These are phyloP conservation scores for Thripadectes ignobilis DNA, from an alignment of 2,797 vertebrate genomes.

Conservation along the genomic window DNA sequence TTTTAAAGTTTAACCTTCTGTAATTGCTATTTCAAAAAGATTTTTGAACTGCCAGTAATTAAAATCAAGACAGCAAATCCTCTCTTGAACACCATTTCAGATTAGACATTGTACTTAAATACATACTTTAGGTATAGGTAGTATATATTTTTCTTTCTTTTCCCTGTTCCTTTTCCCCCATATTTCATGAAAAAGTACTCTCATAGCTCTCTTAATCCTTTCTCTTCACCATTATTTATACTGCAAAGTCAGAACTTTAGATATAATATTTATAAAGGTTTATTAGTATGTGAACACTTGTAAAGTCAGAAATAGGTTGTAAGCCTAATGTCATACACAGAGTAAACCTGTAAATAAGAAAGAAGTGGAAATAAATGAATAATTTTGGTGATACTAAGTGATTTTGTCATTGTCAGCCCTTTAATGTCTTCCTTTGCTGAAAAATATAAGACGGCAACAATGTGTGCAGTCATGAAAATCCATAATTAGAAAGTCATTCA, in stretches of 20 bases:
- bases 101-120: background rate
- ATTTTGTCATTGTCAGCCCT: background rate
- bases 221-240: background rate
- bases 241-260: background rate
- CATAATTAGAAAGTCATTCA: background rate
- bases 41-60: background rate
- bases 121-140: background rate
- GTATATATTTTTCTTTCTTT: background rate
- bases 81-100: background rate
- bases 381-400: background rate
- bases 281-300: background rate
- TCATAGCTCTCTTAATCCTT: background rate
- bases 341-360: background rate
- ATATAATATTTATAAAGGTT: background rate
- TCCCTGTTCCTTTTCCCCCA: rapidly evolving
- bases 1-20: background rate
- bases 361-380: background rate
- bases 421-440: background rate
- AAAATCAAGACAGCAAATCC: background rate
- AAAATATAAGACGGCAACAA: background rate
- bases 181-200: background rate
- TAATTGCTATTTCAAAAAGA: background rate
- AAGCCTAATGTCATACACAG: background rate
- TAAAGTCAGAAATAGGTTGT: background rate
- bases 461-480: background rate